Base-by-base conservation (phyloP, 2,113 vertebrate species). In the Megatriorchis doriae region DNA sequence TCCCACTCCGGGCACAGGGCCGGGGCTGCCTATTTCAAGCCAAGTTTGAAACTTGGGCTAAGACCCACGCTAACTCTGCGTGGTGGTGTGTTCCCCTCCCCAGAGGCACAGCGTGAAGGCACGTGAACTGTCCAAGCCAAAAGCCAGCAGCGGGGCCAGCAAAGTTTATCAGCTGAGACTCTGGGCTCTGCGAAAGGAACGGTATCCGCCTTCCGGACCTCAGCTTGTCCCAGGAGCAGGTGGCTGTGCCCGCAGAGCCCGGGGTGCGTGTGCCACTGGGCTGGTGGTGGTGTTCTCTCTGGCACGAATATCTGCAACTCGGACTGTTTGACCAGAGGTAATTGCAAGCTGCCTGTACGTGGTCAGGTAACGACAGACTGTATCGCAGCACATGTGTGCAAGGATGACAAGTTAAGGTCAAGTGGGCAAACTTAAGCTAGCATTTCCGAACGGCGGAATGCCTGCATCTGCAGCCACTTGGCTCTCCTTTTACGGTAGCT, bases 191-290 rank as follows among this genome's bases (percentile, higher is more conserved):
- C 5, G 9, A 66, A 81, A 73, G 36, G 58, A 66, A 65, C 31
- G 0, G 0, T 21, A 40, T 20, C 18, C 3, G 3, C 27, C 0
- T 31, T 43, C 34, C 1, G 9, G 42, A 93, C 10, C 17, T 18
- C 20, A 59, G 47, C 61, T 29, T 43, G 13, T 52, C 45, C 22
- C 20, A 13, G 53, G 31, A 70, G 32, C 4, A 1, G 17, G 45
- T 20, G 0, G 0, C 17, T 42, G 53, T 11, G 29, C 36, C 75
- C 7, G 4, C 40, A 73, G 86, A 86, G 42, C 2, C 6, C 1
- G 2, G 11, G 31, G 1, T 27, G 15, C 0, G 1, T 0, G 4
- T 14, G 26, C 21, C 47, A 31, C 17, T 1, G 7, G 50, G 38
- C 63, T 62, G 52, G 26, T 1, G 21, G 58, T 0, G 7, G 16